Percentiles rank a stretch among this genome's conserved stretches.
Conservation (phyloP, 2,888 invertebrate genomes). For the Stictocephala bisonia region DNA sequence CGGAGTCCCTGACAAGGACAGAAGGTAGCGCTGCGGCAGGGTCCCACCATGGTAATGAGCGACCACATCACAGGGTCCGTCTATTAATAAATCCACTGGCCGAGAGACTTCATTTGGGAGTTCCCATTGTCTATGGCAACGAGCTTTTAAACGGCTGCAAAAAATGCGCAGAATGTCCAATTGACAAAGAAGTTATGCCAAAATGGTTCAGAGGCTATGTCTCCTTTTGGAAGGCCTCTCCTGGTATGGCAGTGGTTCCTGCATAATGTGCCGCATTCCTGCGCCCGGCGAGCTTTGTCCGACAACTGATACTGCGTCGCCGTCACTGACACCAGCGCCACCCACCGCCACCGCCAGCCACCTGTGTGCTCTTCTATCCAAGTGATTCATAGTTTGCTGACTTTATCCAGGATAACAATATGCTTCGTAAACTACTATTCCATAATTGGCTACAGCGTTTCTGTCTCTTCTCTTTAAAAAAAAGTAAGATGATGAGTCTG, state of each 20-base stretch:
- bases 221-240: constrained; percentile 38
- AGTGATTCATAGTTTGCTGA: no score
- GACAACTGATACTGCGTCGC: constrained; percentile 36
- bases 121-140: constrained; percentile 43
- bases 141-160: constrained; percentile 43
- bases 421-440: no score
- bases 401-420: no score
- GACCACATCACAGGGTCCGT: constrained; percentile 36
- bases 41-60: constrained; percentile 37
- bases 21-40: no score
- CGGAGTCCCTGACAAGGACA: no score
- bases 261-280: constrained; percentile 37
- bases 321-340: constrained; percentile 22
- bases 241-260: constrained; percentile 33
- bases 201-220: constrained; percentile 38
- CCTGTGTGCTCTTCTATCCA: no score
- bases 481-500: no score
- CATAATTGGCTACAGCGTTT: no score
- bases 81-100: constrained; percentile 37
- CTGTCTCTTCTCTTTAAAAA: no score
- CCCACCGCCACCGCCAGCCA: constrained; percentile 9
- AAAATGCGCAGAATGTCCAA: constrained; percentile 41
- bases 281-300: constrained; percentile 13
- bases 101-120: constrained; percentile 46
- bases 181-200: constrained; percentile 46